Evolutionary conservation across 2,888 invertebrate species (phyloP).

Genomic region (Acanthosepion esculentum): DNA sequence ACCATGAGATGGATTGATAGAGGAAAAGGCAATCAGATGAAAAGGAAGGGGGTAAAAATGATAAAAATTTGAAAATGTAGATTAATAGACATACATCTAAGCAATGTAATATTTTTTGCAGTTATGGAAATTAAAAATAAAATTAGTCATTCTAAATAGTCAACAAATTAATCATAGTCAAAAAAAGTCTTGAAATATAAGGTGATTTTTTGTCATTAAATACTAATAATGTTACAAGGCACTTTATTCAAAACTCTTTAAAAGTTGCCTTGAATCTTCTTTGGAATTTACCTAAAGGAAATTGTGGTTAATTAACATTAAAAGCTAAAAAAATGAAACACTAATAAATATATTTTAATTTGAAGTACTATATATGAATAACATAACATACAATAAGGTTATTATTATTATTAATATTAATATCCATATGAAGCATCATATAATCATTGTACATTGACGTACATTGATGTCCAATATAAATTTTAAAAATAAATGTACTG

Average conservation of each 20-base stretch:
- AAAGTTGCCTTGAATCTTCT: too few relatives aligned
- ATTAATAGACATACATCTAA: not conserved
- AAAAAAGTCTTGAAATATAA: not conserved
- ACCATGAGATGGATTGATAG: not conserved
- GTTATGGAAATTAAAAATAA: not conserved
- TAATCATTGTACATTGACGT: too few relatives aligned
- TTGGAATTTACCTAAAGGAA: too few relatives aligned
- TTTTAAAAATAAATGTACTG: not conserved
- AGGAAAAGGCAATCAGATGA: not conserved
- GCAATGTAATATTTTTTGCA: not conserved
- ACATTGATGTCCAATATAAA: too few relatives aligned
- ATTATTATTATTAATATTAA: too few relatives aligned
- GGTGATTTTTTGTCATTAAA: not conserved
- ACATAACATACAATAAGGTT: too few relatives aligned
- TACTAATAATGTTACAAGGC: not conserved
- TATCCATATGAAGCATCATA: too few relatives aligned
- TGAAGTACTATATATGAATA: too few relatives aligned
- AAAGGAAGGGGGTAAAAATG: not conserved
- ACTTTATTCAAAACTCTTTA: not conserved
- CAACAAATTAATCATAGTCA: not conserved
- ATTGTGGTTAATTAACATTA: too few relatives aligned
- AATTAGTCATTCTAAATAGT: too few relatives aligned
- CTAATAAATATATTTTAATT: not conserved
- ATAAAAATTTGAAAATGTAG: not conserved
- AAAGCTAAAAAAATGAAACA: too few relatives aligned